phyloP scores from a whole-genome alignment of 2,797 vertebrate species.

The Xenentodon cancila region DNA sequence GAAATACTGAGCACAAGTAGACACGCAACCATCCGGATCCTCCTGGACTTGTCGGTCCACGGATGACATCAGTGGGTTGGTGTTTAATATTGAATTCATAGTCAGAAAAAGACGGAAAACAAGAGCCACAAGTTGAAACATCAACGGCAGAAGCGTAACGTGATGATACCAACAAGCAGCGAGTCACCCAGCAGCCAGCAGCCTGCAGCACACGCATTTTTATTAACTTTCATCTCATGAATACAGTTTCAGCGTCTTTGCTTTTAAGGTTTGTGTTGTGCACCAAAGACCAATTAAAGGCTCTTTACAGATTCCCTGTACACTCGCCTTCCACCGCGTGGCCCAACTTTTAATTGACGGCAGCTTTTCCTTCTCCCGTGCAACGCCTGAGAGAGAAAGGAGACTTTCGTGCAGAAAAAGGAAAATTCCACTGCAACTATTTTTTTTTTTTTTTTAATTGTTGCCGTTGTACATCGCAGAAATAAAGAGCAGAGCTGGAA shows the following conservation, averaged over 20 bases:
- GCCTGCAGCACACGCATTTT: slow-evolving; percentile 28
- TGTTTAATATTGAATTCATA: slow-evolving; percentile 4
- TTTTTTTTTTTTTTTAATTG: slow-evolving; percentile 39
- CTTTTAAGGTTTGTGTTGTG: slow-evolving; percentile 42
- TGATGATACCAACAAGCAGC: slow-evolving; percentile 20
- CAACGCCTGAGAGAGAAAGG: slow-evolving; percentile 35
- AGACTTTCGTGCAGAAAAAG: slow-evolving; percentile 22
- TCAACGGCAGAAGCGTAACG: slow-evolving; percentile 22
- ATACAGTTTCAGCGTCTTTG: slow-evolving; percentile 15
- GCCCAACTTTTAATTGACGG: slow-evolving; percentile 59
- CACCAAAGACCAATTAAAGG: slow-evolving; percentile 70
- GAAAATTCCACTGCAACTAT: slow-evolving; percentile 24
- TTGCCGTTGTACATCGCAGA: slow-evolving; percentile 41
- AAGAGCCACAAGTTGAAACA: slow-evolving; percentile 12
- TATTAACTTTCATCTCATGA: slow-evolving; percentile 48
- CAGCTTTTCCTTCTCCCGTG: slow-evolving; percentile 36
- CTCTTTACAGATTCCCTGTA: slow-evolving; percentile 34
- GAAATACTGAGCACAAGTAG: no score
- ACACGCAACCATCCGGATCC: no score
- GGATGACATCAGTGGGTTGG: neutral
- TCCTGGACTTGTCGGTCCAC: no score
- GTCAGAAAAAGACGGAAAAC: slow-evolving; percentile 3
- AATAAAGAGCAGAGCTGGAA: slow-evolving; percentile 46
- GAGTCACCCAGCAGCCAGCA: slow-evolving; percentile 31
- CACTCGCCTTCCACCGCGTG: slow-evolving; percentile 16